Percentiles rank a stretch among this genome's conserved stretches.
These are phyloP conservation scores for Pristionchus maxplancki DNA, from an alignment of 2,888 invertebrate genomes.

Conservation along the genomic window DNA sequence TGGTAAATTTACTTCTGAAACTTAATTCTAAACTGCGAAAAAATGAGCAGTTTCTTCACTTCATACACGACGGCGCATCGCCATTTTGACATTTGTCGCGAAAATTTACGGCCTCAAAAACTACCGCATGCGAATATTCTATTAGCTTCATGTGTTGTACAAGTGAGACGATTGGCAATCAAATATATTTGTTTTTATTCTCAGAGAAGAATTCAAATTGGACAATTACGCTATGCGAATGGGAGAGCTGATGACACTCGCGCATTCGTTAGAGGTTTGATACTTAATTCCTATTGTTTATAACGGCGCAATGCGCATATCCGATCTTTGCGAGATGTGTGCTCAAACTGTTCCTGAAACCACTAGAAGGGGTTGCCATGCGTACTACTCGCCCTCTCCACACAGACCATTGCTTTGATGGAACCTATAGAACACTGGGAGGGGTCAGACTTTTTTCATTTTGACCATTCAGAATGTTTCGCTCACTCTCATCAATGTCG, in stretches of 20 bases:
- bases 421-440: no score
- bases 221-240: constrained; percentile 53
- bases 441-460: no score
- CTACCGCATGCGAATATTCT: not conserved
- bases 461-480: not conserved
- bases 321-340: no score
- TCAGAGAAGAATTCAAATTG: constrained; percentile 53
- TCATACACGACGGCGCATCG: not conserved
- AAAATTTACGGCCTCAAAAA: not conserved
- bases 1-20: not conserved
- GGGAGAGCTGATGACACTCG: constrained; percentile 55
- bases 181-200: not conserved
- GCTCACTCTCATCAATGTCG: not conserved
- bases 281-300: not conserved
- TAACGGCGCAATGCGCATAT: no score
- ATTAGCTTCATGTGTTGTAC: constrained; percentile 17
- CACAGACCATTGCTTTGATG: no score
- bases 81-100: not conserved
- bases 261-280: constrained; percentile 48
- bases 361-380: no score
- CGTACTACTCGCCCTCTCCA: no score
- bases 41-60: not conserved
- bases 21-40: not conserved
- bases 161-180: not conserved
- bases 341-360: no score